phyloP scores from a whole-genome alignment of 2,888 invertebrate genomes.

The Cataglyphis rosenhaueri region DNA sequence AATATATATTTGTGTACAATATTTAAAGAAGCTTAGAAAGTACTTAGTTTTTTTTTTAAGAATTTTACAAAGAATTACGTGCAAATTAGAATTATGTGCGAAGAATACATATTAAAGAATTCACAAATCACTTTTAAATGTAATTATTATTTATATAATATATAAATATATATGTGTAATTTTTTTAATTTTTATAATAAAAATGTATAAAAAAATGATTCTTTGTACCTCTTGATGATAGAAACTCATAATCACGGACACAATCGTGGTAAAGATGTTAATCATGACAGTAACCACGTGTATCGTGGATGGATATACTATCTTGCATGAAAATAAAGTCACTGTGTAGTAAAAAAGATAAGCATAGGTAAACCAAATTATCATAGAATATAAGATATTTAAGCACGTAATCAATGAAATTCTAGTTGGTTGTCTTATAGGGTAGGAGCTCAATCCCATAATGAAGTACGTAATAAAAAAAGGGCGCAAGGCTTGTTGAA shows the following conservation, averaged over 20 bases:
- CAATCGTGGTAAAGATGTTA: not conserved
- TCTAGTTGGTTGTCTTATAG: not conserved
- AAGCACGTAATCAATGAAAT: not conserved
- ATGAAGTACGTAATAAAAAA: not conserved
- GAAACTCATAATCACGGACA: not conserved
- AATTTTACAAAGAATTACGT: too few relatives aligned
- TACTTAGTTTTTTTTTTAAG: too few relatives aligned
- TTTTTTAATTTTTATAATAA: not conserved
- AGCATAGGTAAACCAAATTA: not conserved
- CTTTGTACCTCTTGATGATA: not conserved
- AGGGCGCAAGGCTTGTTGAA: conserved; percentile 10
- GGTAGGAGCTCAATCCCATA: not conserved
- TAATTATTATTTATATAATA: too few relatives aligned
- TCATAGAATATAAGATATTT: conserved; percentile 5
- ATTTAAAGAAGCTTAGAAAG: not conserved
- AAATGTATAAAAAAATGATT: not conserved
- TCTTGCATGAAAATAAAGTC: not conserved
- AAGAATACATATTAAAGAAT: too few relatives aligned
- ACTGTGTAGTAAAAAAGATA: not conserved
- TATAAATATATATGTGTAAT: not conserved
- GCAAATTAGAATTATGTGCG: too few relatives aligned
- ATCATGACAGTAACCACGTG: not conserved
- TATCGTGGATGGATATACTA: not conserved
- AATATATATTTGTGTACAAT: not conserved
- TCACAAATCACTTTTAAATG: too few relatives aligned